These are phyloP conservation scores for Cordylochernes scorpioides DNA, from an alignment of 2,888 invertebrate genomes.

Conservation along the genomic window DNA sequence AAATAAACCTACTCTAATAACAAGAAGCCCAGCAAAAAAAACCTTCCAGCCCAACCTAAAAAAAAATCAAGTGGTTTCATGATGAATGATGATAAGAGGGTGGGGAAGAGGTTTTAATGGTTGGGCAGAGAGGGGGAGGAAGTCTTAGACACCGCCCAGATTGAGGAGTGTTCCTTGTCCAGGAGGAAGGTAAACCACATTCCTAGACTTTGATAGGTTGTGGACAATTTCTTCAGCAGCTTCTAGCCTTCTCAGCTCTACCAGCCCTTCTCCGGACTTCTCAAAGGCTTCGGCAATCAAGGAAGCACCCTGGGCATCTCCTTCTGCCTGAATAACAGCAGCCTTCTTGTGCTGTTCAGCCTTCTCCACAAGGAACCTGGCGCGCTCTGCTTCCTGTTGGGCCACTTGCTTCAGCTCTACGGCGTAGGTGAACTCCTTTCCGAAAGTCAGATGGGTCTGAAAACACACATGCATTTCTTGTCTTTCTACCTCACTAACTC, in stretches of 20 bases:
- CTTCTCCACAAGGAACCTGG: conserved; percentile 89
- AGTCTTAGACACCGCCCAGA: no score
- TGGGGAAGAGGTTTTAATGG: no score
- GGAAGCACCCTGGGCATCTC: conserved; percentile 82
- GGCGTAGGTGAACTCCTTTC: conserved; percentile 90
- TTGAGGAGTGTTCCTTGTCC: conserved; percentile 59
- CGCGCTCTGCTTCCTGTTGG: conserved; percentile 96
- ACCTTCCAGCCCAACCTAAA: no score
- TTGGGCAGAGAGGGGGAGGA: no score
- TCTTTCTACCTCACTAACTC: no score
- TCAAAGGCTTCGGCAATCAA: conserved; percentile 78
- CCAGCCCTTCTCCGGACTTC: conserved; percentile 80
- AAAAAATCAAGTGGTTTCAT: no score
- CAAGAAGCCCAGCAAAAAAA: no score
- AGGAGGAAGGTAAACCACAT: conserved; percentile 75
- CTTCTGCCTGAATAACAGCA: conserved; percentile 80
- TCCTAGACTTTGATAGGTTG: conserved; percentile 73
- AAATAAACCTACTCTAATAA: no score
- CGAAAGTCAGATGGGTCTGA: conserved; percentile 89
- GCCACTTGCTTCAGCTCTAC: conserved; percentile 99
- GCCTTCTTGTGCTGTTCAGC: conserved; percentile 93
- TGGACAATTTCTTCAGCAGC: conserved; percentile 98
- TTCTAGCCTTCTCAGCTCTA: conserved; percentile 89
- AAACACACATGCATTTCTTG: no score
- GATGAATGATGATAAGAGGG: no score